Percentiles rank a stretch among this genome's conserved stretches.
These are phyloP conservation scores for Plectus sambesii DNA, from an alignment of 1,140 invertebrate species.

Conservation along the genomic window DNA sequence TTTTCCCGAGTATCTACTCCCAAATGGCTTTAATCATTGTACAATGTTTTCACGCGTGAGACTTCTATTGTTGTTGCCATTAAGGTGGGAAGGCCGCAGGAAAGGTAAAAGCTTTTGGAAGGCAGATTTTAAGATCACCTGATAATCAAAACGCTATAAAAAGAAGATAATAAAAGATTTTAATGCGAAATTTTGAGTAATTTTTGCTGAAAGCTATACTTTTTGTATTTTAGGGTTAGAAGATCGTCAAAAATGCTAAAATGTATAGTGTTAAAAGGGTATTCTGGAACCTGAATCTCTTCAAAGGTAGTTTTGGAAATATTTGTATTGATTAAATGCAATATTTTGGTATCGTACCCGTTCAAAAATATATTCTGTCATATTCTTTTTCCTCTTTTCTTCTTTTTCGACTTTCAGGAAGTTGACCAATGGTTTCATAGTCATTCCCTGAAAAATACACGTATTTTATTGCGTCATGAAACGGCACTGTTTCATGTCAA, in stretches of 20 bases:
- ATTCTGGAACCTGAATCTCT: no score
- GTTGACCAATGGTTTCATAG: constrained; percentile 51
- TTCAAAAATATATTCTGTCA: constrained; percentile 38
- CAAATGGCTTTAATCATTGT: constrained; percentile 9
- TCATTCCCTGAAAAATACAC: constrained; percentile 47
- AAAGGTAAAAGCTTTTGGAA: neutral
- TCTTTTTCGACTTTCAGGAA: constrained; percentile 49
- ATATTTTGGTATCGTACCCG: constrained; percentile 32
- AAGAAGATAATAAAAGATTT: no score
- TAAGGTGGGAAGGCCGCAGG: neutral
- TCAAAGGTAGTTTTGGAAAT: no score
- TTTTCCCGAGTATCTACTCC: constrained; percentile 1
- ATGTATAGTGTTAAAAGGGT: neutral
- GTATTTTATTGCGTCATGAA: constrained; percentile 1
- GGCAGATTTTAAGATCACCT: no score
- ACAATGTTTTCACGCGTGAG: neutral
- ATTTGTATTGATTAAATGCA: no score
- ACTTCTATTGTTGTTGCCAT: neutral
- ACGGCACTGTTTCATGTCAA: neutral
- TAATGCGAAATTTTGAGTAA: no score
- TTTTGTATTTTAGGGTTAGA: neutral
- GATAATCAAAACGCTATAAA: no score
- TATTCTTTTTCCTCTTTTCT: constrained; percentile 28
- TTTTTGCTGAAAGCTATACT: no score
- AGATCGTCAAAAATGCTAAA: constrained; percentile 4